These are phyloP conservation scores for Sebastiscus albofasciatus DNA, from an alignment of 2,797 vertebrate species.

Conservation along the genomic window DNA sequence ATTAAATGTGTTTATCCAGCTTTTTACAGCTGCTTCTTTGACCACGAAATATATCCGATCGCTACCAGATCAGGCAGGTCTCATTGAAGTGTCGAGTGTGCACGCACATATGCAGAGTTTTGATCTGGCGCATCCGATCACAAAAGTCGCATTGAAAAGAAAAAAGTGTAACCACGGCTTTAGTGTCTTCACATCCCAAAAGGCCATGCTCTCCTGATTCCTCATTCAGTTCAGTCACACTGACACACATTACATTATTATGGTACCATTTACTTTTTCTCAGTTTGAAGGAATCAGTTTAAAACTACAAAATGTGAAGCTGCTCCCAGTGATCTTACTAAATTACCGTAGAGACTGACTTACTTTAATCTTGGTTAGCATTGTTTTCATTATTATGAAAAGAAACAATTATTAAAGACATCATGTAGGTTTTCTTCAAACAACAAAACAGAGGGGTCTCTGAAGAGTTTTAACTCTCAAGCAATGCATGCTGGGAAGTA, in stretches of 20 bases:
- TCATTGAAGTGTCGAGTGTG: too few species aligned
- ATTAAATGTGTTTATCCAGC: too few species aligned
- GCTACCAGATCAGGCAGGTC: too few species aligned
- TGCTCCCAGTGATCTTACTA: neutral
- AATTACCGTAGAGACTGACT: neutral
- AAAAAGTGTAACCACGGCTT: neutral
- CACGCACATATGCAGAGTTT: fast-evolving
- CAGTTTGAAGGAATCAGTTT: neutral
- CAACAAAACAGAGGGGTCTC: neutral
- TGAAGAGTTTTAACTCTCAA: neutral
- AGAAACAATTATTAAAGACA: neutral
- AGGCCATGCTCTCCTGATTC: neutral
- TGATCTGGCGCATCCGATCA: too few species aligned
- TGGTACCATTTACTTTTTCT: neutral
- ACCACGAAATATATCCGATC: too few species aligned
- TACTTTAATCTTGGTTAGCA: neutral
- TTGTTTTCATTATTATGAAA: neutral
- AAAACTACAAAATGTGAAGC: neutral
- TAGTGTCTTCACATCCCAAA: neutral
- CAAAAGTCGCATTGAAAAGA: too few species aligned
- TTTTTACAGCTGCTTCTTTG: too few species aligned
- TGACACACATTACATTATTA: neutral
- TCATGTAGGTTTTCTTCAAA: neutral
- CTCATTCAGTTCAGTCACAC: neutral
- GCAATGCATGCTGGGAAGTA: neutral